A percentile compares a stretch with the other conserved stretches of the same genome.
Conservation (phyloP, 2,888 invertebrate species). For the Acanthopleura granulata region DNA sequence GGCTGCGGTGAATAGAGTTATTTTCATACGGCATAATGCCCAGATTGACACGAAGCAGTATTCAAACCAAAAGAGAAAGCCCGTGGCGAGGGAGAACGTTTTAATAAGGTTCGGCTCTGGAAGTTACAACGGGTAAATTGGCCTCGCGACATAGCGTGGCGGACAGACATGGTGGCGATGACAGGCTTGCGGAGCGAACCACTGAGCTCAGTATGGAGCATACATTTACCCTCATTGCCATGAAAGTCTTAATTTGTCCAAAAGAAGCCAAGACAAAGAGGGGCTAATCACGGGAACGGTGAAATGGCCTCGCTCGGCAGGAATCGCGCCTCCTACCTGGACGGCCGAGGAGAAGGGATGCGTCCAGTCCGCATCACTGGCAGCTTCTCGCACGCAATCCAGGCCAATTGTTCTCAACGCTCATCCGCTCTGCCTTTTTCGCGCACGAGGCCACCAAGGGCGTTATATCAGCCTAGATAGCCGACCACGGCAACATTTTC, state of each 20-base stretch:
- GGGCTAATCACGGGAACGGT: not conserved
- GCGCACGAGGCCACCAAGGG: not conserved
- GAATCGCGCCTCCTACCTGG: not conserved
- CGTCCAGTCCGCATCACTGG: not conserved
- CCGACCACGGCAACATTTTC: too few relatives aligned
- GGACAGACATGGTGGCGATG: not conserved
- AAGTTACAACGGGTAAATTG: slow-evolving; percentile 3
- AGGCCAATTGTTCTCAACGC: not conserved
- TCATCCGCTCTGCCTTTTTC: not conserved
- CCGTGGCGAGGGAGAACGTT: not conserved
- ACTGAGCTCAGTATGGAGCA: not conserved
- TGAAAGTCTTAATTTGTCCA: not conserved
- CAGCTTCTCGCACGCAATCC: not conserved
- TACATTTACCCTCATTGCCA: not conserved
- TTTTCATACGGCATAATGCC: not conserved
- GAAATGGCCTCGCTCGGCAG: not conserved
- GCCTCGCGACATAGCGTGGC: not conserved
- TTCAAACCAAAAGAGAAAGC: not conserved
- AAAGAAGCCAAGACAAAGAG: not conserved
- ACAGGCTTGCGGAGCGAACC: not conserved
- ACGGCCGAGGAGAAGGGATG: not conserved
- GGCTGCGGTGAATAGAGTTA: not conserved
- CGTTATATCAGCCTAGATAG: too few relatives aligned
- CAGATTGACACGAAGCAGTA: not conserved
- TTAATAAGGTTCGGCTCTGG: not conserved